These are phyloP conservation scores for Halictus ligatus DNA, from an alignment of 2,888 invertebrate genomes.

Conservation along the genomic window DNA sequence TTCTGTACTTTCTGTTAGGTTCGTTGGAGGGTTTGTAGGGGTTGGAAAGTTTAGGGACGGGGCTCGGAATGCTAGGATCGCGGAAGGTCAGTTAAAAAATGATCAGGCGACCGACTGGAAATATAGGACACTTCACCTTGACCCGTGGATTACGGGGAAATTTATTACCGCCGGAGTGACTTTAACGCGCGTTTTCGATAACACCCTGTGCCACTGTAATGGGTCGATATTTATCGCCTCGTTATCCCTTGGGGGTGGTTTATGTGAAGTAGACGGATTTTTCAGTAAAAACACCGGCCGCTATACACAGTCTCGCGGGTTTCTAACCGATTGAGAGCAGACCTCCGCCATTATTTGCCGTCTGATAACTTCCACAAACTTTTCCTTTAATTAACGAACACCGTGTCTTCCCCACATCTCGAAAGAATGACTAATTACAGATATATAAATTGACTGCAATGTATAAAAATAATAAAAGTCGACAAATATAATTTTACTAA, in stretches of 20 bases:
- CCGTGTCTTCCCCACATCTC: background rate
- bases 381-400: background rate
- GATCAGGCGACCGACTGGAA: constrained; percentile 37
- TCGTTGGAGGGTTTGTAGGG: background rate
- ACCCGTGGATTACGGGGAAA: constrained; percentile 62
- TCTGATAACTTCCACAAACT: background rate
- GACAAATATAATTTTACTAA: too few species aligned
- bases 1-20: background rate
- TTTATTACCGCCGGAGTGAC: constrained; percentile 72
- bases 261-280: constrained; percentile 56
- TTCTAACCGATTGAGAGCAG: background rate
- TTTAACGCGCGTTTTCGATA: constrained; percentile 75
- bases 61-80: background rate
- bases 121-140: constrained; percentile 66
- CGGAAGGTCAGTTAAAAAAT: constrained; percentile 17
- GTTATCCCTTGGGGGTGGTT: constrained; percentile 59
- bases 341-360: background rate
- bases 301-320: background rate
- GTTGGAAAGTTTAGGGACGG: background rate
- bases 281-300: constrained; percentile 51
- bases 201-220: constrained; percentile 65
- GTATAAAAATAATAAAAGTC: too few species aligned
- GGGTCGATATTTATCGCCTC: constrained; percentile 71
- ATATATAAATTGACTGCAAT: too few species aligned
- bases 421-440: too few species aligned